Conservation (phyloP, 2,113 vertebrate genomes). For the Tylochromis polylepis region DNA sequence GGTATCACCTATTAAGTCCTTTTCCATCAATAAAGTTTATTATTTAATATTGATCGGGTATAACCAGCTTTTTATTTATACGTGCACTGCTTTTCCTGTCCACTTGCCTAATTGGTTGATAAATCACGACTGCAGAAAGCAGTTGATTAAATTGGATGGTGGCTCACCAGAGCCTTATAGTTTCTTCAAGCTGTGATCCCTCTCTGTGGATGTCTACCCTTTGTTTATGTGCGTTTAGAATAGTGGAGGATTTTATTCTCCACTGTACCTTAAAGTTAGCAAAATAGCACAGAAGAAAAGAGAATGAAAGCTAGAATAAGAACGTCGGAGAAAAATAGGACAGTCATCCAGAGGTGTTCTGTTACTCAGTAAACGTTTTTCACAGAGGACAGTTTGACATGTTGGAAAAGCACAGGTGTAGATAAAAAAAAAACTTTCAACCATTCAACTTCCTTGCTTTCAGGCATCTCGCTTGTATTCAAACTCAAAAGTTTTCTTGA, state of each 20-base stretch:
- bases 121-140: slow-evolving; percentile 36
- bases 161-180: slow-evolving; percentile 2
- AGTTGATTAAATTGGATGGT: slow-evolving; percentile 30
- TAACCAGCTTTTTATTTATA: slow-evolving; percentile 45
- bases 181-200: slow-evolving; percentile 13
- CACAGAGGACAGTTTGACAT: background rate
- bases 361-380: background rate
- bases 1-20: background rate
- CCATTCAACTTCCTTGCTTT: background rate
- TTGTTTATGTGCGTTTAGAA: slow-evolving; percentile 5
- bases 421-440: background rate
- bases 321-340: background rate
- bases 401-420: background rate
- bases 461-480: background rate
- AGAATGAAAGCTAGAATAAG: background rate
- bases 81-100: slow-evolving; percentile 22
- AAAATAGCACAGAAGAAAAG: background rate
- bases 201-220: slow-evolving; percentile 2
- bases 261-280: background rate
- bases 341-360: background rate
- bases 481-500: background rate
- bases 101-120: slow-evolving; percentile 36
- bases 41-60: slow-evolving; percentile 22
- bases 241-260: slow-evolving; percentile 2
- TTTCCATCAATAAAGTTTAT: background rate